These are phyloP conservation scores for Rutilus rutilus DNA, from an alignment of 2,113 vertebrate genomes.

Conservation along the genomic window DNA sequence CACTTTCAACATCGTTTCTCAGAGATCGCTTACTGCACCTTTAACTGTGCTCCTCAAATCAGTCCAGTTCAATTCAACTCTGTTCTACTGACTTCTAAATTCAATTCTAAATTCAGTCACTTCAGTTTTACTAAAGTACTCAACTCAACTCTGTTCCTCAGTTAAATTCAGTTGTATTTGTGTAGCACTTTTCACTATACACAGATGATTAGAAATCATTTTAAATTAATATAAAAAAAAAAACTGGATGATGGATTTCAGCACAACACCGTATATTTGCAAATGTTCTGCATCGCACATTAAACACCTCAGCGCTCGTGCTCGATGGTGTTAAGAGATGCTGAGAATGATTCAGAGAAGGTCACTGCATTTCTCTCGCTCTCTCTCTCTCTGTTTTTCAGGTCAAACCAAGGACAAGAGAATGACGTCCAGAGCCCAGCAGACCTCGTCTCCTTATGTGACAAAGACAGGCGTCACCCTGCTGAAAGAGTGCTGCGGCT, in stretches of 20 bases:
- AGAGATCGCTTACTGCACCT: too few species aligned
- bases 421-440: conserved; percentile 74
- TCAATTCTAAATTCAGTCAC: background rate
- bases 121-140: background rate
- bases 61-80: background rate
- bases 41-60: background rate
- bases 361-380: conserved; percentile 40
- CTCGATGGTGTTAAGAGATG: background rate
- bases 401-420: conserved; percentile 70
- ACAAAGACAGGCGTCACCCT: conserved; percentile 80
- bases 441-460: conserved; percentile 72
- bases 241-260: background rate
- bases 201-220: too few species aligned
- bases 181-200: background rate
- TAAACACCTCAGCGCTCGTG: background rate
- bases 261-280: background rate
- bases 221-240: too few species aligned
- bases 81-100: background rate
- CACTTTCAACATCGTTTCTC: too few species aligned
- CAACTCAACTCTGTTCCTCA: background rate
- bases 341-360: conserved; percentile 16
- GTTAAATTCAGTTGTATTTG: background rate
- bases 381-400: conserved; percentile 50
- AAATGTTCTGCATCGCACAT: background rate
- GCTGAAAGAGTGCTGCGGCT: conserved; percentile 86